A percentile compares a stretch with the other conserved stretches of the same genome.
phyloP scores from a whole-genome alignment of 2,797 vertebrate genomes.

The Artibeus lituratus region DNA sequence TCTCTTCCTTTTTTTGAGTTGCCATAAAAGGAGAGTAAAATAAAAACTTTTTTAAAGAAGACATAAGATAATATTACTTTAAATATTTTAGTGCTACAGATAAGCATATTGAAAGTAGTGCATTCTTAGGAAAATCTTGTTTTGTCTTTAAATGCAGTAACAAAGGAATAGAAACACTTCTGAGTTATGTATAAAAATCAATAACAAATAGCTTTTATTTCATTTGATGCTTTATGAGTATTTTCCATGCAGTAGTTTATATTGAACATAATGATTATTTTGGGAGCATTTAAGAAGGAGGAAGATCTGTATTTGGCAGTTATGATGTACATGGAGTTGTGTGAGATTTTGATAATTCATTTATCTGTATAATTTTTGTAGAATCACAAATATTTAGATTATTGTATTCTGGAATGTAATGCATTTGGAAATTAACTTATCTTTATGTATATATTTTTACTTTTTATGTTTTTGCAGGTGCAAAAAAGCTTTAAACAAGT shows the following conservation, averaged over 20 bases:
- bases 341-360: neutral
- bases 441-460: constrained; percentile 40
- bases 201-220: constrained; percentile 35
- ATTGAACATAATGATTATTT: constrained; percentile 13
- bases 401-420: constrained; percentile 3
- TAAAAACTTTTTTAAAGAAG: constrained; percentile 23
- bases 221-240: neutral
- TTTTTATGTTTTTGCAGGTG: constrained; percentile 82
- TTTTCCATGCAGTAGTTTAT: neutral
- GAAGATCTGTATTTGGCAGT: neutral
- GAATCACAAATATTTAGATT: constrained; percentile 18
- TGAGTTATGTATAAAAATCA: constrained; percentile 41
- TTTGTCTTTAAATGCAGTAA: constrained; percentile 42
- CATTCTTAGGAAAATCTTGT: neutral
- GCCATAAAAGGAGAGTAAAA: constrained; percentile 43
- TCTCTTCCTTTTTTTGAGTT: neutral
- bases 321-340: constrained; percentile 6
- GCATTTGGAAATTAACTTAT: neutral
- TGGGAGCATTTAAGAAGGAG: neutral
- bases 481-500: constrained; percentile 74
- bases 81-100: constrained; percentile 36
- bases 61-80: constrained; percentile 9
- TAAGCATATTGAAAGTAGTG: constrained; percentile 2
- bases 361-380: constrained; percentile 43
- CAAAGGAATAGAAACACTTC: constrained; percentile 6